Evolutionary conservation across 2,113 vertebrate genomes (phyloP).

Genomic region (Pogona vitticeps): DNA sequence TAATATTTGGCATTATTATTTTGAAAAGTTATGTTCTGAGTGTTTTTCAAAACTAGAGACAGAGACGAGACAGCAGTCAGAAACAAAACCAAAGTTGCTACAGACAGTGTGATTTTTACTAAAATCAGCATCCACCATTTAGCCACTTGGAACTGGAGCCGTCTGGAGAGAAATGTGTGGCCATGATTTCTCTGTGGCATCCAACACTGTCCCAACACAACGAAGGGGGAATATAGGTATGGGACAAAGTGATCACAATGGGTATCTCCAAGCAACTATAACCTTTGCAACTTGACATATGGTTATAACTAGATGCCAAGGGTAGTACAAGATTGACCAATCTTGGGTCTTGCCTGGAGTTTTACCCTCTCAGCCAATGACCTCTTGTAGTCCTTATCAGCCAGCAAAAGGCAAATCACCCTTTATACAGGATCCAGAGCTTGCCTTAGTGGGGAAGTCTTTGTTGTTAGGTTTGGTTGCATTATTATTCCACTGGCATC

Average conservation of each 20-base stretch:
- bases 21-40: not conserved
- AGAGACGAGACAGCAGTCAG: not conserved
- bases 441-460: not conserved
- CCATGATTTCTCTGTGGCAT: not conserved
- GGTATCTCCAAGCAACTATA: too few species aligned
- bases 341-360: too few species aligned
- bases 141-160: not conserved
- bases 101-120: not conserved
- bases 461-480: not conserved
- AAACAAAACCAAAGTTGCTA: not conserved
- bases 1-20: constrained; percentile 22
- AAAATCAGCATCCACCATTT: rapidly evolving
- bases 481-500: not conserved
- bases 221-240: not conserved
- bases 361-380: too few species aligned
- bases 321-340: too few species aligned
- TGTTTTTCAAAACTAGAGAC: not conserved
- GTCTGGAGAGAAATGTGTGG: not conserved
- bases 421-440: not conserved
- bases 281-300: too few species aligned
- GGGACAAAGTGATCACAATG: too few species aligned
- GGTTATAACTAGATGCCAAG: too few species aligned
- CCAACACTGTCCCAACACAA: too few species aligned
- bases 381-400: not conserved
- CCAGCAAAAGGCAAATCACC: not conserved